Evolutionary conservation across 35 echinoderm and acorn worm genomes (phyloP).

Genomic region (Chiridota heheva): DNA sequence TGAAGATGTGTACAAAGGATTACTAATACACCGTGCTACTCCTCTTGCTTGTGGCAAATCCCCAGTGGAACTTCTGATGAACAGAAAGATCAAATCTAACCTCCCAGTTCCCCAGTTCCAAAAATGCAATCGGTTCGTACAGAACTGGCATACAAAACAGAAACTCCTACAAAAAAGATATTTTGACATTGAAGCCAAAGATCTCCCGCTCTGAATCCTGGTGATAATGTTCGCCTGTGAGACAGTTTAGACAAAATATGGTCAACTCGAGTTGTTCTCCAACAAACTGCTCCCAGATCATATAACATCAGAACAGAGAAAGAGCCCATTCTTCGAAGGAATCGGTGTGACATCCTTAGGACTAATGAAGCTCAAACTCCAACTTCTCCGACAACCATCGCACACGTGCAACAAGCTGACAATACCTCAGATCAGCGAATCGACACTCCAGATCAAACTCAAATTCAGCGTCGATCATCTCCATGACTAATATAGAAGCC

Average conservation of each 20-base stretch:
- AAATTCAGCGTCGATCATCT: no score
- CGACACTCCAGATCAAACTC: no score
- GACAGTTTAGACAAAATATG: slow-evolving; percentile 1
- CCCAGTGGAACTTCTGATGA: slow-evolving; percentile 40
- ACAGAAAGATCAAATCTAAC: slow-evolving; percentile 17
- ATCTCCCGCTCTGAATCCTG: not conserved
- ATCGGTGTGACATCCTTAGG: slow-evolving; percentile 1
- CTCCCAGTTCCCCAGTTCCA: slow-evolving; percentile 7
- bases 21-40: not conserved
- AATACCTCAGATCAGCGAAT: no score
- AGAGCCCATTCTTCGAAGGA: not conserved
- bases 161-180: not conserved
- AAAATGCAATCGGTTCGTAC: not conserved
- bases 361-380: slow-evolving; percentile 18
- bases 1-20: slow-evolving; percentile 40
- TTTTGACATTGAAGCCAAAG: not conserved
- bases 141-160: not conserved
- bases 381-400: no score
- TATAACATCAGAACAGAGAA: not conserved
- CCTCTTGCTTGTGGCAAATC: slow-evolving; percentile 31
- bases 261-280: slow-evolving; percentile 3
- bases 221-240: not conserved
- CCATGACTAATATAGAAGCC: no score
- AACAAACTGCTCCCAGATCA: not conserved
- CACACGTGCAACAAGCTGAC: no score